Evolutionary conservation across 2,888 invertebrate species (phyloP).

Genomic region (Drosophila mercatorum): DNA sequence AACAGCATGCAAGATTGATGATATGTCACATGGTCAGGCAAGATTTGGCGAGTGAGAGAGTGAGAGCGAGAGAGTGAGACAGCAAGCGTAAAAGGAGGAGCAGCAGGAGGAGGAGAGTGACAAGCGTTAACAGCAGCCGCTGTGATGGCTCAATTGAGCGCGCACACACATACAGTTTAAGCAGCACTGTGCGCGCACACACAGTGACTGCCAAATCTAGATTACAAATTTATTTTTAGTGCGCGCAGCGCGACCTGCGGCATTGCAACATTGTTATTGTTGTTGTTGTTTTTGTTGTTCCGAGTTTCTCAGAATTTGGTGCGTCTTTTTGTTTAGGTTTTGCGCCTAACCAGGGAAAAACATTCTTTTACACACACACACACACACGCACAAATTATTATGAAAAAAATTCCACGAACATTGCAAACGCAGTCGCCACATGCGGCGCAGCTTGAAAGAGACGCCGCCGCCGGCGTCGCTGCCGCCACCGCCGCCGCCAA

Average conservation of each 20-base stretch:
- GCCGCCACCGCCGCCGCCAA: conserved; percentile 54
- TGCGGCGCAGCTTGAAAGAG: conserved; percentile 68
- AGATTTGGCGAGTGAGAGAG: conserved; percentile 39
- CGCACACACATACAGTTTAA: conserved; percentile 50
- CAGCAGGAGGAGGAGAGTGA: conserved; percentile 38
- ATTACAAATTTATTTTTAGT: conserved; percentile 73
- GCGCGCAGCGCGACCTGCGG: conserved; percentile 47
- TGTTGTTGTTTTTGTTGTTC: not conserved
- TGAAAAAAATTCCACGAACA: conserved; percentile 76
- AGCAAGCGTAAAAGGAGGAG: not conserved
- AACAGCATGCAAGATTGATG: conserved; percentile 65
- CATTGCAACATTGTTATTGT: conserved; percentile 61
- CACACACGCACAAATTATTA: conserved; percentile 48
- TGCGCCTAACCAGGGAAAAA: conserved; percentile 36
- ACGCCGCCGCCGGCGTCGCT: conserved; percentile 63
- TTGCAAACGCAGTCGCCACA: conserved; percentile 63
- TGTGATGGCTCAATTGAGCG: conserved; percentile 72
- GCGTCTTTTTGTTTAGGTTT: conserved; percentile 53
- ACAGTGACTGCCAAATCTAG: conserved; percentile 60
- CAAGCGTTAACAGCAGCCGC: conserved; percentile 79
- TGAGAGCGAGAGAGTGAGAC: conserved; percentile 24
- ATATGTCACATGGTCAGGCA: conserved; percentile 69
- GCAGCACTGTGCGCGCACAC: conserved; percentile 28
- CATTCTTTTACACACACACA: conserved; percentile 47
- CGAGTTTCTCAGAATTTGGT: conserved; percentile 63